These are phyloP conservation scores for Acipenser transmontanus DNA, from an alignment of 2,797 vertebrate species.

Conservation along the genomic window DNA sequence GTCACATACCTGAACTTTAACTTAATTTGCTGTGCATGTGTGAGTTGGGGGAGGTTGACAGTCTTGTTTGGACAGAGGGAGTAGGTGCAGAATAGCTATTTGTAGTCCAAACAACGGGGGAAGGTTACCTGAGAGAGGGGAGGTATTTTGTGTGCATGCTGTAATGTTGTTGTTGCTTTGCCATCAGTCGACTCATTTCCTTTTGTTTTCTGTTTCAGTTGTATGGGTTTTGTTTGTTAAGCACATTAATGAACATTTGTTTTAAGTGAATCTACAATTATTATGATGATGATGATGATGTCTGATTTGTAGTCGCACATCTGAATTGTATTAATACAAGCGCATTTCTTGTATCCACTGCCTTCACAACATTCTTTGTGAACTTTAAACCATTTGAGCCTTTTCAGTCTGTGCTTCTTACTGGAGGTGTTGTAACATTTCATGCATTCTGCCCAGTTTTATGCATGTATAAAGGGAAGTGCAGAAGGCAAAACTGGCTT, in stretches of 20 bases:
- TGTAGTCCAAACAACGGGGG: constrained; percentile 63
- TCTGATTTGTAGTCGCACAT: no score
- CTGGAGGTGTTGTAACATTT: constrained; percentile 25
- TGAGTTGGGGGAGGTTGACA: constrained; percentile 28
- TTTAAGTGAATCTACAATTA: no score
- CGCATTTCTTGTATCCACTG: no score
- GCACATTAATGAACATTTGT: no score
- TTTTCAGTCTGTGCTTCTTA: not conserved
- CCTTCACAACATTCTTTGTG: not conserved
- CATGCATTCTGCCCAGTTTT: constrained; percentile 15
- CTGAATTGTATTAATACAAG: no score
- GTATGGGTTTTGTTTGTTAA: no score
- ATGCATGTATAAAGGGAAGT: constrained; percentile 16
- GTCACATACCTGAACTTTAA: constrained; percentile 61
- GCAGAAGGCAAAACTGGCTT: constrained; percentile 29
- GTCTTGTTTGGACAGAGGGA: constrained; percentile 51
- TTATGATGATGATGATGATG: no score
- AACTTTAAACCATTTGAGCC: not conserved
- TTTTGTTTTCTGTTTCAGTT: not conserved
- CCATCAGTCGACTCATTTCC: constrained; percentile 19
- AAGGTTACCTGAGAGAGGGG: constrained; percentile 38
- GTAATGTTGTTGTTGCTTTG: no score
- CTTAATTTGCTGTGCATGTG: constrained; percentile 72
- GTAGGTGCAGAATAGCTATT: constrained; percentile 55
- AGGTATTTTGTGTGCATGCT: constrained; percentile 15